Evolutionary conservation across 2,888 invertebrate genomes (phyloP).

Genomic region (Philereme transversata): DNA sequence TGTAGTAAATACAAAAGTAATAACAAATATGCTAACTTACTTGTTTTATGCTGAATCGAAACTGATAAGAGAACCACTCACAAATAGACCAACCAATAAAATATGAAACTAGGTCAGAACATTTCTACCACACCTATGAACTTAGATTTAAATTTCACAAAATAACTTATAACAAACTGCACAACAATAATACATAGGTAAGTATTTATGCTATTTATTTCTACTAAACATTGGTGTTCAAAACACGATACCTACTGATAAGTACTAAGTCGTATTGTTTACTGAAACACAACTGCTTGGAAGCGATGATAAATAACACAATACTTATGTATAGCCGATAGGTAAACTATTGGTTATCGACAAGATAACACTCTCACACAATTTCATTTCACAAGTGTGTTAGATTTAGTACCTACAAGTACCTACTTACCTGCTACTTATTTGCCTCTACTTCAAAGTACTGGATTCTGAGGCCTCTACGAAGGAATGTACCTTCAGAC

Average conservation of each 20-base stretch:
- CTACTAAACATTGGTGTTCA: conserved; percentile 1
- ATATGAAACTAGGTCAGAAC: not conserved
- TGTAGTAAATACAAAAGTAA: not conserved
- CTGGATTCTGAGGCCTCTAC: too few species aligned
- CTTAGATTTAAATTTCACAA: too few species aligned
- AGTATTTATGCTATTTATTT: not conserved
- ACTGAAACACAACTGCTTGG: conserved; percentile 33
- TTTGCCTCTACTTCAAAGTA: too few species aligned
- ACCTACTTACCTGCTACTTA: not conserved
- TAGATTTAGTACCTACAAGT: conserved; percentile 20
- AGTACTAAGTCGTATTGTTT: not conserved
- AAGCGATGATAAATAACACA: conserved; percentile 47
- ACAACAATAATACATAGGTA: not conserved
- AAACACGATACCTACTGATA: not conserved
- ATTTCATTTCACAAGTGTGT: conserved; percentile 19
- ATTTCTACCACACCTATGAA: not conserved
- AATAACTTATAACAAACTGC: too few species aligned
- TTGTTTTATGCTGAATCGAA: conserved; percentile 13
- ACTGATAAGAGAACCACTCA: conserved; percentile 7
- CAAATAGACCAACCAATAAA: not conserved
- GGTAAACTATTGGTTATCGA: conserved; percentile 57
- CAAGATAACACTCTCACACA: conserved; percentile 56
- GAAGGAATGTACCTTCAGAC: too few species aligned
- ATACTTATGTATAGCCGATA: conserved; percentile 47
- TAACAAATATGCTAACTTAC: conserved; percentile 7